Evolutionary conservation across 2,888 invertebrate species (phyloP).

Genomic region (Coelogynopora nodosa): DNA sequence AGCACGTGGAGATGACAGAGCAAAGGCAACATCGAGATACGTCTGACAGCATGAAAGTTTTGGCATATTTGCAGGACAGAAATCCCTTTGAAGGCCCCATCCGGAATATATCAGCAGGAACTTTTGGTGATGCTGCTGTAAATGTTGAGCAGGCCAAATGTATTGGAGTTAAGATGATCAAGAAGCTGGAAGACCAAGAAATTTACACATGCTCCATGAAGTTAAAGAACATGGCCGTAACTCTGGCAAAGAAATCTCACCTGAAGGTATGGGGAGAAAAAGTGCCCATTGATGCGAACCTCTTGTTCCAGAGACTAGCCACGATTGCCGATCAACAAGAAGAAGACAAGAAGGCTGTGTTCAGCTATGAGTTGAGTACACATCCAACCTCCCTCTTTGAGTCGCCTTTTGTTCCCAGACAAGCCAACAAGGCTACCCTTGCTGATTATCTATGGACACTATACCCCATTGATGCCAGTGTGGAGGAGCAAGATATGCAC

Average conservation of each 20-base stretch:
- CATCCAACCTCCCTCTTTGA: conserved; percentile 45
- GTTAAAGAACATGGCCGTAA: conserved; percentile 29
- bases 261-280: conserved; percentile 40
- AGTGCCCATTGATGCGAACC: conserved; percentile 49
- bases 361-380: conserved; percentile 45
- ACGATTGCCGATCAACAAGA: conserved; percentile 43
- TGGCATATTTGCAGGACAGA: conserved; percentile 14
- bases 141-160: conserved; percentile 49
- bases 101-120: conserved; percentile 50
- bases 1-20: conserved; percentile 33
- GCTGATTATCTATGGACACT: conserved; percentile 13
- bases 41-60: conserved; percentile 25
- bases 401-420: neutral
- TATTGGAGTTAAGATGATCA: conserved; percentile 47
- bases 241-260: conserved; percentile 29
- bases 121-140: conserved; percentile 46
- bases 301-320: conserved; percentile 50
- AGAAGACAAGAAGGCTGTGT: conserved; percentile 35
- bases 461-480: neutral
- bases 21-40: conserved; percentile 25
- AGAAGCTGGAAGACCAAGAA: conserved; percentile 46
- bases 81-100: conserved; percentile 40
- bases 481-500: neutral
- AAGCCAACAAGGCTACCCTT: neutral
- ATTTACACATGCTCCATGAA: conserved; percentile 31